Evolutionary conservation across 2,113 vertebrate genomes (phyloP).

Genomic region (Marcusenius ussheri): DNA sequence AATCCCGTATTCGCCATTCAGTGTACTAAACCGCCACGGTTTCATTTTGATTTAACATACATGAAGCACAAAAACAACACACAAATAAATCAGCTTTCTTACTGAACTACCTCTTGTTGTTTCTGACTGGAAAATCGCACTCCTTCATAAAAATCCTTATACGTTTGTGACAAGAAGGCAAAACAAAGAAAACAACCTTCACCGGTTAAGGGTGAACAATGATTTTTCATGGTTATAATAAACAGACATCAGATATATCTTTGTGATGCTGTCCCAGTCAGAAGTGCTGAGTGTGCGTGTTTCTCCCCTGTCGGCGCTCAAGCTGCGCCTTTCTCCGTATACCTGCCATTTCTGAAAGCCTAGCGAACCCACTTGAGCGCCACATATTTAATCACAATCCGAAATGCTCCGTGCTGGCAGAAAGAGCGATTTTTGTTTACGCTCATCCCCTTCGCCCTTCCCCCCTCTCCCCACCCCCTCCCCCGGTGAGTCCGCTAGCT

Average conservation of each 20-base stretch:
- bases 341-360: background rate
- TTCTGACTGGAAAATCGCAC: conserved; percentile 20
- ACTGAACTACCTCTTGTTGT: background rate
- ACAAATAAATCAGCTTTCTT: background rate
- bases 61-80: background rate
- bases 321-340: conserved; percentile 4
- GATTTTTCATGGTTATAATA: conserved; percentile 63
- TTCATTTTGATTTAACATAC: background rate
- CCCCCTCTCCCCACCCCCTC: conserved; percentile 26
- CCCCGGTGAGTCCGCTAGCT: conserved; percentile 49
- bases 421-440: conserved; percentile 38
- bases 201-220: conserved; percentile 25
- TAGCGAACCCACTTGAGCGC: conserved; percentile 16
- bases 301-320: conserved; percentile 36
- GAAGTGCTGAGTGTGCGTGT: conserved; percentile 55
- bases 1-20: background rate
- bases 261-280: conserved; percentile 26
- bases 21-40: background rate
- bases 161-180: conserved; percentile 29
- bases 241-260: conserved; percentile 53
- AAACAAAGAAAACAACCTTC: background rate
- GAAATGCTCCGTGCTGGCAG: conserved; percentile 47
- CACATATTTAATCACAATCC: conserved; percentile 55
- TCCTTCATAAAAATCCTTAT: conserved; percentile 38
- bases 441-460: background rate